Base-by-base conservation (phyloP, 2,888 invertebrate genomes). In the Lypha dubia region DNA sequence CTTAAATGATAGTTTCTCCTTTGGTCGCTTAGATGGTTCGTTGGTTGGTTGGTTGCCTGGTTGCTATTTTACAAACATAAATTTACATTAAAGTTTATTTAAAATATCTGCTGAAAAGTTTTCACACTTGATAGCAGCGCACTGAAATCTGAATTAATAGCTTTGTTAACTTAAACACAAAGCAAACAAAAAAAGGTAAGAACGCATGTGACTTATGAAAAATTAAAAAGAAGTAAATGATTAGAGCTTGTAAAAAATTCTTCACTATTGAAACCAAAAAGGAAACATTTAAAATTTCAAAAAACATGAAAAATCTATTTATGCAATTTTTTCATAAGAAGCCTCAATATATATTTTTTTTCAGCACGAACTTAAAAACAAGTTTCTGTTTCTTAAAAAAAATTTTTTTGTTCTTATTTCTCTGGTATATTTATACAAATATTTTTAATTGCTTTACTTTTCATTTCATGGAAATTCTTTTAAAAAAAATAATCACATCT, bases 1-100 rank as follows among this genome's bases (percentile, higher is more conserved):
- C 53, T 80, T 68, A 80, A 80, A 80, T 80, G 80, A 84, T 84
- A 80, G 84, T 80, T 80, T 73, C 73, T 44, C 20, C 28, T 46
- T 41, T 51, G 63, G 53, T 74, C 65, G 65, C 4, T 62, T 71
- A 53, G 44, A 24, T 71, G 38, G 49, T 58, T 56, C 24, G 38
- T 49, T 68, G 49, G 56, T 32, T 74, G 68, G 38, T 49, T 68
- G 49, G 56, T 32, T 74, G 68, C 11, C 41, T 63, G 70, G 35
- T 51, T 53, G 32, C 67, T 49, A 70, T 75, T 83, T 79, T 75
- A 71, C 79, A 79, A 84, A 62, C 79, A 84, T 80, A 80, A 79
- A 76, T 84, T 83, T 71, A 65, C 65, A 79, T 75, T 74, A 75
- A 65, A 79, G 53, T 71, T 80, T 76, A 76, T 53, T 63, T 76